Conservation (phyloP, 92 coral and sea anemone species). For the Phymanthus crucifer region DNA sequence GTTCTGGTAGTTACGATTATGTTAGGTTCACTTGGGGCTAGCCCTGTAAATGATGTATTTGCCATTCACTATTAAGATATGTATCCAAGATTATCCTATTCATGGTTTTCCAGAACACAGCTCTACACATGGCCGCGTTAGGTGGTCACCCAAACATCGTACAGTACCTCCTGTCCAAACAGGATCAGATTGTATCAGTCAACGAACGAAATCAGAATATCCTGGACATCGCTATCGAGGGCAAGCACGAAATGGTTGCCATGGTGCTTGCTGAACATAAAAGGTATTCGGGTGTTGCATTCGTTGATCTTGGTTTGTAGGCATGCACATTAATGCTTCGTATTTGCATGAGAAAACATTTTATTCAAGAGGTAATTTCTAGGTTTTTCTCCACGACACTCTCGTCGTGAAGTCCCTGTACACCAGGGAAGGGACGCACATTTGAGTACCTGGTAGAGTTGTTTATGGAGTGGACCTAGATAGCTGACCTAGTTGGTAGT, state of each 20-base stretch:
- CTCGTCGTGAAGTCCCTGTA: no score
- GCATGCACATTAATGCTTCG: no score
- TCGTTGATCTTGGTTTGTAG: neutral
- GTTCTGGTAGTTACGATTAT: no score
- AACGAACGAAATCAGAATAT: constrained; percentile 88
- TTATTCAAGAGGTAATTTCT: no score
- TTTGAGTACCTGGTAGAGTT: no score
- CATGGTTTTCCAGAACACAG: constrained; percentile 62
- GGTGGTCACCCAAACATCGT: constrained; percentile 83
- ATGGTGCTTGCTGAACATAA: constrained; percentile 79
- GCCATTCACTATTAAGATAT: no score
- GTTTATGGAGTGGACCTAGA: no score
- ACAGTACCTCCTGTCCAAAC: constrained; percentile 67
- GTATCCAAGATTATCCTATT: no score
- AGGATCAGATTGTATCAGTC: constrained; percentile 81
- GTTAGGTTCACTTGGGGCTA: no score
- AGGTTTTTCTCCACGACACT: no score
- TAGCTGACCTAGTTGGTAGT: neutral
- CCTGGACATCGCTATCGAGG: constrained; percentile 85
- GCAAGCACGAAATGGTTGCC: constrained; percentile 83
- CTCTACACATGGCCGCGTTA: constrained; percentile 86
- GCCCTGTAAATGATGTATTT: neutral
- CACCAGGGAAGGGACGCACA: no score
- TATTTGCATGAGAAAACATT: no score
- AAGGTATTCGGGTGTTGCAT: constrained; percentile 32